A percentile compares a stretch with the other conserved stretches of the same genome.
Evolutionary conservation across 1,140 invertebrate species (phyloP).

Genomic region (Eciton burchellii): DNA sequence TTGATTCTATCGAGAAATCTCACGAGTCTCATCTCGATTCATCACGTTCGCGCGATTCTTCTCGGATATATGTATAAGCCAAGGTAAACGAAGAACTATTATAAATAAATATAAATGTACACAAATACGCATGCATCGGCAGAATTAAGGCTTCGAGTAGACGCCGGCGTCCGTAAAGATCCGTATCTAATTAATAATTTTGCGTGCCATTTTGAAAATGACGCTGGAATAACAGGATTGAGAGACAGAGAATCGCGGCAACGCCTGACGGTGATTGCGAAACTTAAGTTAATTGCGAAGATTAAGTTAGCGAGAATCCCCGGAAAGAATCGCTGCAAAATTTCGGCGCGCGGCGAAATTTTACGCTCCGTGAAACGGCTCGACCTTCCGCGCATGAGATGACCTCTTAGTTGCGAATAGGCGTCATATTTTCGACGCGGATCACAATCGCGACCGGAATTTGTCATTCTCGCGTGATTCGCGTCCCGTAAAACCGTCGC

Average conservation of each 20-base stretch:
- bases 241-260: neutral
- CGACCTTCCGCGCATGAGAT: slow-evolving; percentile 62
- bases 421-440: slow-evolving; percentile 50
- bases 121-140: slow-evolving; percentile 3
- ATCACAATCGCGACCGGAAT: slow-evolving; percentile 6
- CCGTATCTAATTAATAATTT: slow-evolving; percentile 25
- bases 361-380: slow-evolving; percentile 67
- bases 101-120: too few species aligned
- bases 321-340: neutral
- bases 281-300: too few species aligned
- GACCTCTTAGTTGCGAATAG: slow-evolving; percentile 26
- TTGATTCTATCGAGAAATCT: too few species aligned
- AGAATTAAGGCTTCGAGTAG: neutral
- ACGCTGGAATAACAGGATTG: neutral
- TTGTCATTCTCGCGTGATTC: neutral
- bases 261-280: neutral
- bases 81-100: slow-evolving; percentile 10
- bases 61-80: neutral
- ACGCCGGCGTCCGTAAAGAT: too few species aligned
- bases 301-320: slow-evolving; percentile 23
- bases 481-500: slow-evolving; percentile 2
- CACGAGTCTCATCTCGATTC: too few species aligned
- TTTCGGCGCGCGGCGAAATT: slow-evolving; percentile 52
- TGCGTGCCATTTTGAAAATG: slow-evolving; percentile 18
- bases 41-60: too few species aligned